These are phyloP conservation scores for Dryoscopus gambensis DNA, from an alignment of 2,113 vertebrate genomes.

Conservation along the genomic window DNA sequence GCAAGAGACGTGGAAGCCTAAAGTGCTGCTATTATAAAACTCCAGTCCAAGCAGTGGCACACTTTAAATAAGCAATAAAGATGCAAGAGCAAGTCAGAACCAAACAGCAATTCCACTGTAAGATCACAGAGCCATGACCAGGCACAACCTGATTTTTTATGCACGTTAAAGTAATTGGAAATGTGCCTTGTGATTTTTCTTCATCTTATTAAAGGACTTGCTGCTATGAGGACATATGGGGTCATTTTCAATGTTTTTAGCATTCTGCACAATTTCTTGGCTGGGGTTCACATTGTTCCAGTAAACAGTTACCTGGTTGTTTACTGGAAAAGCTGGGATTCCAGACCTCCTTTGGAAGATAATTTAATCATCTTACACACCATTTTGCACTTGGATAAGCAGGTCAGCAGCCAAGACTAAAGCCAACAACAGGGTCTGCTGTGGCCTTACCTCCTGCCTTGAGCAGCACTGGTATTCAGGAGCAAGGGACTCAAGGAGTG, in stretches of 20 bases:
- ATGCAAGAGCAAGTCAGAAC: background rate
- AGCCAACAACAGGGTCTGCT: background rate
- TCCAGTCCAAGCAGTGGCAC: background rate
- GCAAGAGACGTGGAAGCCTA: background rate
- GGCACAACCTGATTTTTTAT: background rate
- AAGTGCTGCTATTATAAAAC: background rate
- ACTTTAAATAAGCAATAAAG: slow-evolving; percentile 45
- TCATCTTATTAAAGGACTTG: slow-evolving; percentile 1
- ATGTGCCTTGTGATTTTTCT: background rate
- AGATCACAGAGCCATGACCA: background rate
- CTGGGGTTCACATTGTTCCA: background rate
- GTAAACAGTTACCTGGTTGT: background rate
- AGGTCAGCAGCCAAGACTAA: background rate
- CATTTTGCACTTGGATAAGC: background rate
- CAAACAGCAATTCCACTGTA: background rate
- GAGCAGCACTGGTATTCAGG: background rate
- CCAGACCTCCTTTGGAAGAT: background rate
- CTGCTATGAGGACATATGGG: background rate
- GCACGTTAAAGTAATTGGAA: slow-evolving; percentile 12
- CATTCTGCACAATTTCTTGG: slow-evolving; percentile 12
- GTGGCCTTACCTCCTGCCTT: rapidly evolving
- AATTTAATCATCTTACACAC: background rate
- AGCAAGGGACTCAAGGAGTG: background rate
- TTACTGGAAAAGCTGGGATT: slow-evolving; percentile 19
- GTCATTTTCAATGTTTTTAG: background rate